Percentiles rank a stretch among this genome's conserved stretches.
Evolutionary conservation across 2,888 invertebrate genomes (phyloP).

Genomic region (Automeris io): DNA sequence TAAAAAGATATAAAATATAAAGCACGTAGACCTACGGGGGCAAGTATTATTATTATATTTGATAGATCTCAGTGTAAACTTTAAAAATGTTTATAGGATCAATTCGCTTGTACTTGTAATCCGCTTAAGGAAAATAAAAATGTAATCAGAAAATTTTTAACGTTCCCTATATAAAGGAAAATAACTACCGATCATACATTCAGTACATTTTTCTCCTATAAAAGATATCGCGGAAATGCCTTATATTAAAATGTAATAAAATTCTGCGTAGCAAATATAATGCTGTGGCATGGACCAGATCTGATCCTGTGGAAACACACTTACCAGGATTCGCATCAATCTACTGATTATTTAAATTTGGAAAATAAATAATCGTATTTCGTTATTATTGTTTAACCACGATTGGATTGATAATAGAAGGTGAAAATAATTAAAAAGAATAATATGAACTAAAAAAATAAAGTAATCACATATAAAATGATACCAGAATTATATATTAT

Average conservation of each 20-base stretch:
- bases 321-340: constrained; percentile 14
- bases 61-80: neutral
- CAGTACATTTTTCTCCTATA: constrained; percentile 34
- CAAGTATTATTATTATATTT: no score
- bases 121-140: constrained; percentile 9
- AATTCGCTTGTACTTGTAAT: constrained; percentile 3
- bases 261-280: constrained; percentile 55
- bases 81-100: constrained; percentile 3
- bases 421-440: no score
- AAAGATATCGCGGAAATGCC: constrained; percentile 53
- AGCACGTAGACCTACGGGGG: no score
- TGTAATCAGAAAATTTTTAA: constrained; percentile 34
- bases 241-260: constrained; percentile 69
- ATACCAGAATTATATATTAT: no score
- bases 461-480: no score
- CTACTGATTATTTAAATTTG: neutral
- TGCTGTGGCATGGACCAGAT: constrained; percentile 40
- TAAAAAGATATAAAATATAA: neutral
- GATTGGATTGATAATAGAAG: no score
- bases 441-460: no score
- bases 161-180: constrained; percentile 21
- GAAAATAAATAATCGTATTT: constrained; percentile 13
- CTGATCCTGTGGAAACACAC: constrained; percentile 30
- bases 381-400: no score
- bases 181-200: constrained; percentile 42